phyloP scores from a whole-genome alignment of 2,113 vertebrate genomes.

The Bubo scandiacus region DNA sequence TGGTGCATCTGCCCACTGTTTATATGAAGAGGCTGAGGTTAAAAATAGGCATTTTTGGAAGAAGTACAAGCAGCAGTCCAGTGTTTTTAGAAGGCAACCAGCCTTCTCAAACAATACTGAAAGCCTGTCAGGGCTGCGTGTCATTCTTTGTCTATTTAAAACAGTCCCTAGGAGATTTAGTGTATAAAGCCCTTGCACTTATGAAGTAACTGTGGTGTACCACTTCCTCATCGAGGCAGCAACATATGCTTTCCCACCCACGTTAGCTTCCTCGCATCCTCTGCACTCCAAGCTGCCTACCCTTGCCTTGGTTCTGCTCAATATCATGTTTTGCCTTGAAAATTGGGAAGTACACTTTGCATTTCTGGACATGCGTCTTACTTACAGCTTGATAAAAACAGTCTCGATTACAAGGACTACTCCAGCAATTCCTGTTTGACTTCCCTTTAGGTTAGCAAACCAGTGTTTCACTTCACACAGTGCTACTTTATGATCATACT shows the following conservation, averaged over 20 bases:
- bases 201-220: conserved; percentile 85
- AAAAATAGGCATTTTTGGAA: conserved; percentile 67
- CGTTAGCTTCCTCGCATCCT: conserved; percentile 53
- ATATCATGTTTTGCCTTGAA: conserved; percentile 1
- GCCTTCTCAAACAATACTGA: conserved; percentile 56
- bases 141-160: conserved; percentile 77
- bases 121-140: conserved; percentile 61
- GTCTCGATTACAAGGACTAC: background rate
- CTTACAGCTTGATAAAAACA: background rate
- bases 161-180: conserved; percentile 70
- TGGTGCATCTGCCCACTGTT: conserved; percentile 11
- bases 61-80: conserved; percentile 48
- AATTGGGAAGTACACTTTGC: background rate
- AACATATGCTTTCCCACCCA: conserved; percentile 87
- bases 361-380: background rate
- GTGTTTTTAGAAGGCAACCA: conserved; percentile 67
- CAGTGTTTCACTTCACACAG: background rate
- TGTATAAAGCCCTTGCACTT: conserved; percentile 83
- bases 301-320: conserved; percentile 10
- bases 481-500: background rate
- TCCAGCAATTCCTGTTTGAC: background rate
- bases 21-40: conserved; percentile 28
- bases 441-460: background rate
- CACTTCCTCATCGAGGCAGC: conserved; percentile 85
- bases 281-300: conserved; percentile 18